Evolutionary conservation across 2,113 vertebrate species (phyloP).

Genomic region (Promerops cafer): DNA sequence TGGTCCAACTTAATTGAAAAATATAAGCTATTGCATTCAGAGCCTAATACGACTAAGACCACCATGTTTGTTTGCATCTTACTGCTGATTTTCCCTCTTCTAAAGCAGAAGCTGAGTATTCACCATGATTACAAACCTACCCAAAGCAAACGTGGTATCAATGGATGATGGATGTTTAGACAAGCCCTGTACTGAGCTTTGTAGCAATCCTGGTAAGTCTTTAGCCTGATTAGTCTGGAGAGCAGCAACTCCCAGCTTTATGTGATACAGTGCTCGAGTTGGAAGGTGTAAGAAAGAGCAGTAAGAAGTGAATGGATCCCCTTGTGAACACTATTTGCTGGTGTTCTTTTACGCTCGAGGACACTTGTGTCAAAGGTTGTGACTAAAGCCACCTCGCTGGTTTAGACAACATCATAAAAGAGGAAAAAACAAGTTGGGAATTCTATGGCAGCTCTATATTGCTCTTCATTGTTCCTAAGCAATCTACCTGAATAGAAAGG

Average conservation of each 20-base stretch:
- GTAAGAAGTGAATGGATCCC: not conserved
- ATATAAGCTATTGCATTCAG: not conserved
- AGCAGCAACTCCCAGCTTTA: not conserved
- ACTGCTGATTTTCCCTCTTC: not conserved
- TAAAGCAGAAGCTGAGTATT: not conserved
- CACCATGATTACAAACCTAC: not conserved
- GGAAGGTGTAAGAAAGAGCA: not conserved
- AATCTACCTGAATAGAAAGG: not conserved
- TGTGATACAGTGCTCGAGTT: fast-evolving
- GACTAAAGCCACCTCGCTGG: not conserved
- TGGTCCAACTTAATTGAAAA: not conserved
- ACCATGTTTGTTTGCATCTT: not conserved
- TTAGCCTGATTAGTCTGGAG: not conserved
- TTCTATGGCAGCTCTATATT: not conserved
- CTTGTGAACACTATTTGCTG: not conserved
- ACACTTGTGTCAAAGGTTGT: not conserved
- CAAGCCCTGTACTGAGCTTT: not conserved
- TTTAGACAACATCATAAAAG: not conserved
- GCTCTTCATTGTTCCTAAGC: not conserved
- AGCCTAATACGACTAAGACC: not conserved
- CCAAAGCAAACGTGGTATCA: not conserved
- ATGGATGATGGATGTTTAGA: not conserved
- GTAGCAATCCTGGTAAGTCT: not conserved
- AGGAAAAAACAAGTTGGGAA: not conserved
- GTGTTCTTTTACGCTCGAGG: not conserved